Conservation (phyloP, 53 echinoderm and acorn worm species). For the Echinarachnius parma region DNA sequence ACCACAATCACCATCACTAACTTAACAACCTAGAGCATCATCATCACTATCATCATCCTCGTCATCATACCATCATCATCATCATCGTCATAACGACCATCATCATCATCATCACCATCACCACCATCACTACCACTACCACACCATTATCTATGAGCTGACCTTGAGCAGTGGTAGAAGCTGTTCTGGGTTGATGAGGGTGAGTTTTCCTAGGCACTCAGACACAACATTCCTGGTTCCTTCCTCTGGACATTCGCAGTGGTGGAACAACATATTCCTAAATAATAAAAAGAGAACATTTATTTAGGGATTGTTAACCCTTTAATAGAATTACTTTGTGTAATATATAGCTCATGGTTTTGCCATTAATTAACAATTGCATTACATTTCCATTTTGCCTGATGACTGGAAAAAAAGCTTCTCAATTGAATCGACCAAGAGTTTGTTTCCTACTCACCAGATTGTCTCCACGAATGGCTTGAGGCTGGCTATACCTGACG, state of each 20-base stretch:
- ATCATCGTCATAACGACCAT: background rate
- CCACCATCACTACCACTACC: constrained; percentile 3
- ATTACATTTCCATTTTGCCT: too few species aligned
- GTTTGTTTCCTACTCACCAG: too few species aligned
- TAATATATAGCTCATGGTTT: too few species aligned
- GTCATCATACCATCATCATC: background rate
- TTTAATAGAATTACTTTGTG: too few species aligned
- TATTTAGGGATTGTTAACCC: too few species aligned
- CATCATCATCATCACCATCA: constrained; percentile 22
- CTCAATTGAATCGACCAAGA: too few species aligned
- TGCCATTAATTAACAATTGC: too few species aligned
- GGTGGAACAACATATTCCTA: constrained; percentile 91
- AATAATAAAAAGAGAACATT: constrained; percentile 4
- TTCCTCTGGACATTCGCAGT: constrained; percentile 99
- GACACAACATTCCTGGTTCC: constrained; percentile 99
- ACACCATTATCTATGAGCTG: background rate
- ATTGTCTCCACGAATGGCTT: constrained; percentile 95
- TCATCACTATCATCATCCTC: background rate
- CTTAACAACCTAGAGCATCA: background rate
- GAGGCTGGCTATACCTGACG: constrained; percentile 68
- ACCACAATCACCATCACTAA: background rate
- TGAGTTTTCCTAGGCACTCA: constrained; percentile 96
- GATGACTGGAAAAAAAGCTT: too few species aligned
- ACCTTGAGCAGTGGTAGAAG: constrained; percentile 95
- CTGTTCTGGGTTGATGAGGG: constrained; percentile 83